Conservation (phyloP, 1,140 invertebrate species). For the Lineus longissimus region DNA sequence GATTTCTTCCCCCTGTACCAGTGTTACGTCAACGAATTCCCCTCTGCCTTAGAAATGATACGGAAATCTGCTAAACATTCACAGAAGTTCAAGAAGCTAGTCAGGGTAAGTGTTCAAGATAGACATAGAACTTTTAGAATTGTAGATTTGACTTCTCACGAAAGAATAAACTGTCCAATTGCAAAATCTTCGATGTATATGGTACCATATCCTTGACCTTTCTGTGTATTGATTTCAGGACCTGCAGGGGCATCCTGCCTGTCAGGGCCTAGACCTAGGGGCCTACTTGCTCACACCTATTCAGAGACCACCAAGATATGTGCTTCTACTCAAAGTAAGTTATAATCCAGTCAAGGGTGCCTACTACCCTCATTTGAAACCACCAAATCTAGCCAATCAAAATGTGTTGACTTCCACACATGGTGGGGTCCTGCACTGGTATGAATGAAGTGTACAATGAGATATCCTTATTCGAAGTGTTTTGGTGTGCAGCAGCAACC, state of each 20-base stretch:
- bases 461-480: no score
- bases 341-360: background rate
- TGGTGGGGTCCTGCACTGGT: no score
- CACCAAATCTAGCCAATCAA: no score
- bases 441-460: no score
- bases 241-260: conserved; percentile 40
- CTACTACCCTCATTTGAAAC: background rate
- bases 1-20: conserved; percentile 45
- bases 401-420: no score
- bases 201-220: background rate
- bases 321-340: conserved; percentile 45
- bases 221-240: conserved; percentile 19
- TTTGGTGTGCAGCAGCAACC: no score
- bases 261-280: conserved; percentile 44
- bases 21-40: conserved; percentile 48
- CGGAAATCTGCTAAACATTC: conserved; percentile 30
- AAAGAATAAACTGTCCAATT: no score
- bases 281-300: conserved; percentile 50
- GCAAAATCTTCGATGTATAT: background rate
- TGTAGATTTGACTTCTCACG: background rate
- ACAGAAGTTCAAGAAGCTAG: conserved; percentile 39
- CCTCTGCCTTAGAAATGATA: conserved; percentile 45
- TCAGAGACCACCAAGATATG: conserved; percentile 51
- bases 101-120: conserved; percentile 32
- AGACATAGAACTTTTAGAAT: background rate